These are phyloP conservation scores for Zaprionus ornatus DNA, from an alignment of 1,140 invertebrate species.

Conservation along the genomic window DNA sequence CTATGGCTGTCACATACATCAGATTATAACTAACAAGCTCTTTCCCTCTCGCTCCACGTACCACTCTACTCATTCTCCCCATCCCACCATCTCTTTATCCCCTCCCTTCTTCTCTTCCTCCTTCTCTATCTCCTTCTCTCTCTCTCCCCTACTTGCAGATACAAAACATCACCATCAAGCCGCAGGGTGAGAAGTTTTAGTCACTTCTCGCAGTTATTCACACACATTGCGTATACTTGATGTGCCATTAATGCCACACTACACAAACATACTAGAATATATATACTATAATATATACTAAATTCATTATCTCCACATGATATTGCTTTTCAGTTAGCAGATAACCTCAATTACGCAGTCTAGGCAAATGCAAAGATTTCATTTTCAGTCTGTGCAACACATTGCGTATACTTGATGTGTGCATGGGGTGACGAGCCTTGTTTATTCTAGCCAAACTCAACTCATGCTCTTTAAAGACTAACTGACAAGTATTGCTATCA, in stretches of 20 bases:
- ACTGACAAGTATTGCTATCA: no score
- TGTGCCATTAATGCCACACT: neutral
- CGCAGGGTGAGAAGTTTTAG: conserved; percentile 78
- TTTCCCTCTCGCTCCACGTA: no score
- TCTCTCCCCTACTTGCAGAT: conserved; percentile 44
- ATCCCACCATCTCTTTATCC: no score
- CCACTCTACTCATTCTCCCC: neutral
- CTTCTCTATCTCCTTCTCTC: neutral
- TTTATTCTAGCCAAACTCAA: no score
- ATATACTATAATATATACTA: neutral
- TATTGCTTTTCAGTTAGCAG: neutral
- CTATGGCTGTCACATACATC: neutral
- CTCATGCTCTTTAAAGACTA: no score
- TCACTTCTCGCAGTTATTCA: neutral
- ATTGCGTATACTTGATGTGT: neutral
- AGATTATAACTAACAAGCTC: neutral
- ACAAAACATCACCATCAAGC: conserved; percentile 79
- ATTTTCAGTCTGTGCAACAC: no score
- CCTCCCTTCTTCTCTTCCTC: neutral
- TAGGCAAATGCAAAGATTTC: no score
- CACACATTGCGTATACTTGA: neutral
- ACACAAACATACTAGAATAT: neutral
- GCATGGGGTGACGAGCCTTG: no score
- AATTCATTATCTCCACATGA: neutral
- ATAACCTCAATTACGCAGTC: no score